These are phyloP conservation scores for Amphilophus citrinellus DNA, from an alignment of 2,113 vertebrate species.

Conservation along the genomic window DNA sequence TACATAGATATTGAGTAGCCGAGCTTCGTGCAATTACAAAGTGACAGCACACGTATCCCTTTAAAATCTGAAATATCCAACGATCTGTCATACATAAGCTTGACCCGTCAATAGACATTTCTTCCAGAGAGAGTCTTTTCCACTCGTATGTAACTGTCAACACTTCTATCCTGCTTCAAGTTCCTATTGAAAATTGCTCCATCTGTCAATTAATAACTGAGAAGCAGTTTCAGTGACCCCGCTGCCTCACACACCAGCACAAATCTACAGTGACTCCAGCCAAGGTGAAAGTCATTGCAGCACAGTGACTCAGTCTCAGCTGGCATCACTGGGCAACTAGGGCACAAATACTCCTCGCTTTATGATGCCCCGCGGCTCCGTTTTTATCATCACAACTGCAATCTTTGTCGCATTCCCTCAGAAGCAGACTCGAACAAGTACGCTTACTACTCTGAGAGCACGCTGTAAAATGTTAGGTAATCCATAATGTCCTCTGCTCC, in stretches of 20 bases:
- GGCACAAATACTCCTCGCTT: slow-evolving; percentile 42
- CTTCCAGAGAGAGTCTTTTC: neutral
- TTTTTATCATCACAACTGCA: slow-evolving; percentile 56
- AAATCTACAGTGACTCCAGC: slow-evolving; percentile 1
- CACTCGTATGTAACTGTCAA: neutral
- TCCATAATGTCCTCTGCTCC: slow-evolving; percentile 50
- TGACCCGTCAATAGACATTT: neutral
- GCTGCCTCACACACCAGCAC: slow-evolving; percentile 27
- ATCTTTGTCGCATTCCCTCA: slow-evolving; percentile 35
- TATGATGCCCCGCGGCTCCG: slow-evolving; percentile 34
- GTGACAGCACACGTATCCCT: neutral
- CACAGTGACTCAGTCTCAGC: slow-evolving; percentile 49
- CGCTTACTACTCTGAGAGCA: slow-evolving; percentile 27
- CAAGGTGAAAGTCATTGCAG: slow-evolving; percentile 66
- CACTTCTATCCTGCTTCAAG: neutral
- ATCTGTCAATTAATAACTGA: slow-evolving; percentile 38
- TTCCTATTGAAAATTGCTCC: slow-evolving; percentile 24
- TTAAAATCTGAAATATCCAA: neutral
- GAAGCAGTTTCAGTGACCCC: slow-evolving; percentile 29
- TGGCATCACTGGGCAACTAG: slow-evolving; percentile 42
- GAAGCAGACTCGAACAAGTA: slow-evolving; percentile 6
- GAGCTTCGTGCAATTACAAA: slow-evolving; percentile 1
- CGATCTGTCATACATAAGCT: neutral
- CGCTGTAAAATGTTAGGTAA: slow-evolving; percentile 43
- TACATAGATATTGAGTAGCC: neutral